These are phyloP conservation scores for Caenorhabditis sp. DNA, from an alignment of 2,888 invertebrate genomes.

Conservation along the genomic window DNA sequence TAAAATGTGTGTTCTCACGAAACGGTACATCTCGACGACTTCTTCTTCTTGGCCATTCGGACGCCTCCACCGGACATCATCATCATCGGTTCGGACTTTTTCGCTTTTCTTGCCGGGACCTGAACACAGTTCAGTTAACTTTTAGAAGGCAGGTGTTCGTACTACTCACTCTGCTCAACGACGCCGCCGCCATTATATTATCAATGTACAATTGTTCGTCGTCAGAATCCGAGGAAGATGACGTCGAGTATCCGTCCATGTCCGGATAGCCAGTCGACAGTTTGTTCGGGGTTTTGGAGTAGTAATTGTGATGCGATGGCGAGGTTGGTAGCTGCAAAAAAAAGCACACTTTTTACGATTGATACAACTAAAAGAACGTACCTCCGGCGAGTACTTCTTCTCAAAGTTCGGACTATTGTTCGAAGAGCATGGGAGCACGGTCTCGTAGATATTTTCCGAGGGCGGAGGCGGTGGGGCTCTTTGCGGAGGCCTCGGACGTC, in stretches of 20 bases:
- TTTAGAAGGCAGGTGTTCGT: too few relatives aligned
- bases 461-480: conserved; percentile 63
- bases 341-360: background rate
- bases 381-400: conserved; percentile 42
- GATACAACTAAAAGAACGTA: background rate
- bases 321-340: conserved; percentile 27
- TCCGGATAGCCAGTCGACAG: conserved; percentile 26
- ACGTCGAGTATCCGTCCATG: conserved; percentile 39
- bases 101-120: too few relatives aligned
- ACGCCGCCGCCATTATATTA: conserved; percentile 60
- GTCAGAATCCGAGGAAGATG: conserved; percentile 59
- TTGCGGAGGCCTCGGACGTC: conserved; percentile 57
- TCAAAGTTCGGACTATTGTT: conserved; percentile 58
- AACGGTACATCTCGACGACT: conserved; percentile 59
- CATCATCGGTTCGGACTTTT: conserved; percentile 31
- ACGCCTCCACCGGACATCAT: conserved; percentile 49
- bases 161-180: conserved; percentile 58
- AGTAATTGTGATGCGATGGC: conserved; percentile 54
- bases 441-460: conserved; percentile 76
- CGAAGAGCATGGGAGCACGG: conserved; percentile 66
- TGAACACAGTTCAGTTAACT: too few relatives aligned
- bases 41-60: conserved; percentile 61
- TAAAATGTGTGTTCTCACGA: too few relatives aligned
- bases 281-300: conserved; percentile 63
- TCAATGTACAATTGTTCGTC: conserved; percentile 64